Evolutionary conservation across 2,113 vertebrate species (phyloP).

Genomic region (Neotoma lepida): DNA sequence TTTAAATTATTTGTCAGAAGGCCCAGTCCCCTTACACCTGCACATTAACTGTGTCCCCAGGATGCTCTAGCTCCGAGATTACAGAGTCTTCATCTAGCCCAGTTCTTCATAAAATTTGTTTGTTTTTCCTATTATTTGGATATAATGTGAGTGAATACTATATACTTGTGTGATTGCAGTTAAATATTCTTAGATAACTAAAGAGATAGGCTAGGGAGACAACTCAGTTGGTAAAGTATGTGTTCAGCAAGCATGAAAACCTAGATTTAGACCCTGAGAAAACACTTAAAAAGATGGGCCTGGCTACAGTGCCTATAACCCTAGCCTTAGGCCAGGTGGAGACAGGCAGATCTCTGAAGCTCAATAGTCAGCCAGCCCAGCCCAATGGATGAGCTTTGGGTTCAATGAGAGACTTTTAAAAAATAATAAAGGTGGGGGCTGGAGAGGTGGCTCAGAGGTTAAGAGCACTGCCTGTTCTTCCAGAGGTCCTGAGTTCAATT

Average conservation of each 20-base stretch:
- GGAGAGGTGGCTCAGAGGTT: too few relatives aligned
- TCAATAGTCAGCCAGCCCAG: neutral
- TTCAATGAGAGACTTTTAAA: neutral
- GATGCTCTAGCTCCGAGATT: neutral
- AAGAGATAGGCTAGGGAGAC: neutral
- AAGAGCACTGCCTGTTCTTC: too few relatives aligned
- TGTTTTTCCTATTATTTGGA: neutral
- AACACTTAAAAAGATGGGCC: neutral
- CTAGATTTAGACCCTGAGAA: neutral
- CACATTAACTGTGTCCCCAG: neutral
- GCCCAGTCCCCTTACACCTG: neutral
- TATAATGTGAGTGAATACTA: neutral
- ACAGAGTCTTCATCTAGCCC: neutral
- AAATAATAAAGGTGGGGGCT: neutral
- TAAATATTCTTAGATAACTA: neutral
- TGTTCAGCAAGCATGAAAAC: neutral
- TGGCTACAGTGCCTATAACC: neutral
- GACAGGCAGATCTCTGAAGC: neutral
- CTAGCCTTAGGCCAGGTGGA: neutral
- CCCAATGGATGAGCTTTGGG: neutral
- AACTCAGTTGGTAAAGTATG: neutral
- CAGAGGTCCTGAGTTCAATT: too few relatives aligned
- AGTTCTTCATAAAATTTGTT: neutral
- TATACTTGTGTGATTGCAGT: neutral
- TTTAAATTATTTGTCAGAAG: neutral